phyloP scores from a whole-genome alignment of 2,888 invertebrate genomes.

The Allygus modestus region DNA sequence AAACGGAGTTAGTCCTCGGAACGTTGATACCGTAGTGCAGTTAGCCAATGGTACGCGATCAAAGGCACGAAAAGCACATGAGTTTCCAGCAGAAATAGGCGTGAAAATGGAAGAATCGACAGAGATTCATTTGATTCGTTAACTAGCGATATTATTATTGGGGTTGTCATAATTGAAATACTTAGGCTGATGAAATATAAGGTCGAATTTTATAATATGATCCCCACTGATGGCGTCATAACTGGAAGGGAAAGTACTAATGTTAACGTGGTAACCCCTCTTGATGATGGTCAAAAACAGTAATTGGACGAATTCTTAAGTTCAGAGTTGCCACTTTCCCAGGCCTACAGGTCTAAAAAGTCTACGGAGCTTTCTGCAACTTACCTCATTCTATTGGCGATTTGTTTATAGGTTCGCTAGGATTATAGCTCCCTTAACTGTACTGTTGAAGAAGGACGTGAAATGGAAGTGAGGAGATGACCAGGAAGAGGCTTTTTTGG shows the following conservation, averaged over 20 bases:
- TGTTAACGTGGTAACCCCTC: background rate
- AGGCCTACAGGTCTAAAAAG: background rate
- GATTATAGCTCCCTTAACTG: slow-evolving; percentile 30
- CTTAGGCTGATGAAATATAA: background rate
- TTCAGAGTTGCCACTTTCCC: slow-evolving; percentile 21
- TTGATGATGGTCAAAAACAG: background rate
- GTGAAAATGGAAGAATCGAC: background rate
- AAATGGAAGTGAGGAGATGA: slow-evolving; percentile 26
- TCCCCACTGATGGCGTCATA: background rate
- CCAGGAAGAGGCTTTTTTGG: slow-evolving; percentile 35
- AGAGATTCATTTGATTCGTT: background rate
- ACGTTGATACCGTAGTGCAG: background rate
- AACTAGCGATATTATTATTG: slow-evolving; percentile 9
- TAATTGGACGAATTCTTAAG: background rate
- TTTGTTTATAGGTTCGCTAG: slow-evolving; percentile 26
- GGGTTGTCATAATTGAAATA: background rate
- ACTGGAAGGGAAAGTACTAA: background rate
- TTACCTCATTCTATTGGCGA: slow-evolving; percentile 51
- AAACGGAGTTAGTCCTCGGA: background rate
- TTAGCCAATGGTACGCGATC: background rate
- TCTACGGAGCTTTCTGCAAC: slow-evolving; percentile 41
- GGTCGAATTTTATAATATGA: background rate
- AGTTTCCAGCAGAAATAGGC: background rate
- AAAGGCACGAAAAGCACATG: background rate
- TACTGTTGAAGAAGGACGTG: slow-evolving; percentile 15